Evolutionary conservation across 2,113 vertebrate genomes (phyloP).

Genomic region (Puma concolor): DNA sequence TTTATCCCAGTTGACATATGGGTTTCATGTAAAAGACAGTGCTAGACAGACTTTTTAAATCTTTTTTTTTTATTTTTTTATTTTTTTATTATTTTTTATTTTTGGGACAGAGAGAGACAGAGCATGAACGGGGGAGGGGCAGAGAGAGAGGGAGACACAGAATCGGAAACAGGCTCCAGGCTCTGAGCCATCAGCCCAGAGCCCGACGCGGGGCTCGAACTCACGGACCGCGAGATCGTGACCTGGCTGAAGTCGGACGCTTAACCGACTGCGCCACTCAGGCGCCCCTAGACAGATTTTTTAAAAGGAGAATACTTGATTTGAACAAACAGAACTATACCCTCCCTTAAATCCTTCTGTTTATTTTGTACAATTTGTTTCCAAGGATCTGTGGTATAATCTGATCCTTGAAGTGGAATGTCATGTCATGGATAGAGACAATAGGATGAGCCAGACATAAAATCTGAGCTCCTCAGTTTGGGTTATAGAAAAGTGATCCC

Average conservation of each 20-base stretch:
- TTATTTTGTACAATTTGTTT: slow-evolving; percentile 48
- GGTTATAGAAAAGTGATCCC: background rate
- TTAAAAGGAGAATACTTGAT: slow-evolving; percentile 3
- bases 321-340: slow-evolving; percentile 26
- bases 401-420: slow-evolving; percentile 31
- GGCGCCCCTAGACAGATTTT: background rate
- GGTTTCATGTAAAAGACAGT: background rate
- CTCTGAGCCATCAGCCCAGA: too few relatives aligned
- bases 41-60: background rate
- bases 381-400: background rate
- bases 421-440: background rate
- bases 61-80: too few relatives aligned
- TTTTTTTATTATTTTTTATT: too few relatives aligned
- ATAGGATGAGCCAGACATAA: background rate
- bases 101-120: too few relatives aligned
- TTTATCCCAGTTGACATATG: background rate
- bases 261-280: too few relatives aligned
- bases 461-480: background rate
- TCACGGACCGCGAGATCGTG: too few relatives aligned
- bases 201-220: too few relatives aligned
- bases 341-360: slow-evolving; percentile 47
- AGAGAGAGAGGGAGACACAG: too few relatives aligned
- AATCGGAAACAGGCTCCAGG: too few relatives aligned
- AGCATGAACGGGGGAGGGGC: too few relatives aligned
- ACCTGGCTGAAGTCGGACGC: too few relatives aligned